Evolutionary conservation across 2,797 vertebrate genomes (phyloP).

Genomic region (Sebastes cheni): DNA sequence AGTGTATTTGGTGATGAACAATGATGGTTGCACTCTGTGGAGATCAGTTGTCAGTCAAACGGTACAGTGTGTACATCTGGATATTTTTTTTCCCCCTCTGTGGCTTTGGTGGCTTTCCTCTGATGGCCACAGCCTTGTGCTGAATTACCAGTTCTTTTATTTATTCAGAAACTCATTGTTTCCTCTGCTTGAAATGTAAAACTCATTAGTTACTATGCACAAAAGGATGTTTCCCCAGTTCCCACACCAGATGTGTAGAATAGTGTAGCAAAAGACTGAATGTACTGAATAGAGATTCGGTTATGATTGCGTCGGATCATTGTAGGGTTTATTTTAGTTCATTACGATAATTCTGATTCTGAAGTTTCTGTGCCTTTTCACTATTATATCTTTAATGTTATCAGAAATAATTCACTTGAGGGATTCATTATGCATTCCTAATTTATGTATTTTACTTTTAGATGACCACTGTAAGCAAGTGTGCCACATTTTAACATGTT

Average conservation of each 20-base stretch:
- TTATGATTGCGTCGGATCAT: background rate
- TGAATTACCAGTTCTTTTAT: conserved; percentile 3
- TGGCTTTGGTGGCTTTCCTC: background rate
- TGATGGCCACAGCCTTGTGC: background rate
- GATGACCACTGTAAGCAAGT: conserved; percentile 51
- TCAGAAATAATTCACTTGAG: conserved; percentile 21
- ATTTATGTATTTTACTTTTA: conserved; percentile 34
- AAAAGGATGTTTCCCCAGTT: background rate
- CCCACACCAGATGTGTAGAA: background rate
- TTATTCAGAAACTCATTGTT: background rate
- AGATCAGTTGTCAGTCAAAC: conserved; percentile 18
- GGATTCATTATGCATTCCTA: conserved; percentile 37
- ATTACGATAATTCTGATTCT: conserved; percentile 1
- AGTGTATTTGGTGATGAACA: conserved; percentile 1
- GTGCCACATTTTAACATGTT: conserved; percentile 55
- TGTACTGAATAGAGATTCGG: background rate
- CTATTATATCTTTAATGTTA: conserved; percentile 23
- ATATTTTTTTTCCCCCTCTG: background rate
- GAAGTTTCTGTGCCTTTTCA: background rate
- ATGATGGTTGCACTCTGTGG: background rate
- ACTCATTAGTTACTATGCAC: background rate
- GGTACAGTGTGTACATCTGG: background rate
- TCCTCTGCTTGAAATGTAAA: conserved; percentile 2
- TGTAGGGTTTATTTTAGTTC: background rate
- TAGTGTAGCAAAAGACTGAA: background rate